Evolutionary conservation across 2,888 invertebrate genomes (phyloP).

Genomic region (Pycnomerus fuliginosus): DNA sequence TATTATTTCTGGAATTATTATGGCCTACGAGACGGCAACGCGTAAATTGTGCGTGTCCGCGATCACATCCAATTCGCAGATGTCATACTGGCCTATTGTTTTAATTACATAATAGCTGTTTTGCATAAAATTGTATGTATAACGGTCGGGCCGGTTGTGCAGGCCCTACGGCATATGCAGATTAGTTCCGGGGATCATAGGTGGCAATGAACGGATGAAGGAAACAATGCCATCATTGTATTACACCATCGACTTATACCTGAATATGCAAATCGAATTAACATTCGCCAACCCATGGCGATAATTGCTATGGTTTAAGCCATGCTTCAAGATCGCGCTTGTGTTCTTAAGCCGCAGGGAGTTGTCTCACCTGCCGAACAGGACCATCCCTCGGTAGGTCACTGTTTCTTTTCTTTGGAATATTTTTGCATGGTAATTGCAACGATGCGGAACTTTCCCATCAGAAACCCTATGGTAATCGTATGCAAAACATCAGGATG

Average conservation of each 20-base stretch:
- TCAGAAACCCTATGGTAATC: slow-evolving; percentile 30
- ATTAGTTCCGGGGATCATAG: slow-evolving; percentile 48
- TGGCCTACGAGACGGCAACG: too few species aligned
- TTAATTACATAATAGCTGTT: slow-evolving; percentile 35
- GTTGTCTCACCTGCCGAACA: slow-evolving; percentile 29
- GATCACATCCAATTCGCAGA: slow-evolving; percentile 18
- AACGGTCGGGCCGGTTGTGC: slow-evolving; percentile 29
- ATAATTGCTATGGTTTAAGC: slow-evolving; percentile 39
- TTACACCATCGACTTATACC: slow-evolving; percentile 38
- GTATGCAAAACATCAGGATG: slow-evolving; percentile 42
- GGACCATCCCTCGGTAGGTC: not conserved
- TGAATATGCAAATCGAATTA: slow-evolving; percentile 47
- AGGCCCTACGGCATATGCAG: slow-evolving; percentile 42
- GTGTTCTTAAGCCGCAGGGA: slow-evolving; percentile 14
- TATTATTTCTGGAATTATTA: too few species aligned
- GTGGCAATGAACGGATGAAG: slow-evolving; percentile 40
- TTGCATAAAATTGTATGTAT: slow-evolving; percentile 32
- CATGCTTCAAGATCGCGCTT: slow-evolving; percentile 11
- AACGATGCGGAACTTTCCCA: slow-evolving; percentile 15
- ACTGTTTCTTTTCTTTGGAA: slow-evolving; percentile 21
- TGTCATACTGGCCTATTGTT: slow-evolving; percentile 31
- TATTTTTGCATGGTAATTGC: slow-evolving; percentile 32
- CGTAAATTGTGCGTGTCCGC: too few species aligned
- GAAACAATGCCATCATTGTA: slow-evolving; percentile 44
- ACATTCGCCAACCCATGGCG: slow-evolving; percentile 32